Evolutionary conservation across 2,113 vertebrate genomes (phyloP), one percentile per base, ranked within the genome.

Genomic region (Myxocyprinus asiaticus): DNA sequence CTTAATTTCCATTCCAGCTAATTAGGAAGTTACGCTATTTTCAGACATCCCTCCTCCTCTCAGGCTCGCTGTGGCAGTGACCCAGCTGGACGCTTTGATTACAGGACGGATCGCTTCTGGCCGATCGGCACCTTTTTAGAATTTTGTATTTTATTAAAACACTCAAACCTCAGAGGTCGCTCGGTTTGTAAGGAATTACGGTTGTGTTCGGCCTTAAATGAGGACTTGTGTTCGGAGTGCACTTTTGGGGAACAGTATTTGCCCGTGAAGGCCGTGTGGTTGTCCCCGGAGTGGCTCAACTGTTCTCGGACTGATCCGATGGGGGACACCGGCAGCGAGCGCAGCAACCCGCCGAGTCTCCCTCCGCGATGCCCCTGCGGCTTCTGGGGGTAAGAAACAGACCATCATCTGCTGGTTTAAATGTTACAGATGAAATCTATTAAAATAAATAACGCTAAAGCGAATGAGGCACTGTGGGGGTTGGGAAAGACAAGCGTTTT

Each of bases 241-340:
- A 33, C 22, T 33, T 33, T 33, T 33, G 22, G 22, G 22, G 22
- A 33, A 33, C 22, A 33, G 22, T 33, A 33, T 33, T 33, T 33
- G 22, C 22, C 22, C 22, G 22, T 33, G 22, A 33, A 33, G 22
- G 22, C 22, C 22, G 22, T 33, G 22, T 33, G 22, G 22, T 33
- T 33, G 22, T 33, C 22, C 22, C 22, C 22, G 22, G 22, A 33
- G 22, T 33, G 22, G 22, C 22, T 33, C 22, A 33, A 33, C 22
- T 33, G 10, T 59, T 55, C 11, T 44, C 9, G 9, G 22, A 43
- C 7, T 43, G 12, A 55, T 17, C n/a, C 59, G 33, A 73, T 73
- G 76, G 76, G n/a, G 53, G 76, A 59, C 64, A 73, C 70, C 55
- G 70, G 70, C 15, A 77, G 76, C n/a, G 76, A 77, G 45, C 50